Percentiles rank a stretch among this genome's conserved stretches.
phyloP scores from a whole-genome alignment of 2,113 vertebrate species.

The Cinclus cinclus region DNA sequence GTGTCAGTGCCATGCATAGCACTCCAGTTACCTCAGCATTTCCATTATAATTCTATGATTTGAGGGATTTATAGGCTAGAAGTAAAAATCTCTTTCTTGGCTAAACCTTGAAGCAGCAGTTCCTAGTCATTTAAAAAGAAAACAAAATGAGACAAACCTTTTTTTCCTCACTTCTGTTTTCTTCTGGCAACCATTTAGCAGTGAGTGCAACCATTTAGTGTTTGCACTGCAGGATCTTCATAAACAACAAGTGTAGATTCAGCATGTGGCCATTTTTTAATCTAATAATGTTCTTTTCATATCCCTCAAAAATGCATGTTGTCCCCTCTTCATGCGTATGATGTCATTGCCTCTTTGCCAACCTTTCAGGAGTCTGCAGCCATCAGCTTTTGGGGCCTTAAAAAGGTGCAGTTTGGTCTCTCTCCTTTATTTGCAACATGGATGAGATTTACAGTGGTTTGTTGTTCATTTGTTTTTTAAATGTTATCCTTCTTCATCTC shows the following conservation, averaged over 20 bases:
- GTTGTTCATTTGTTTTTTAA: neutral
- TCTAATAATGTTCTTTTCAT: neutral
- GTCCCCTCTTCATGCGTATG: neutral
- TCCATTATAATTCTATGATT: conserved; percentile 54
- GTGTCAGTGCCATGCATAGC: conserved; percentile 33
- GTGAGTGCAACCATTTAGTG: neutral
- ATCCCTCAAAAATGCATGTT: neutral
- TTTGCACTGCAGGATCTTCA: neutral
- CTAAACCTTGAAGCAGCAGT: conserved; percentile 35
- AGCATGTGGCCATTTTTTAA: neutral
- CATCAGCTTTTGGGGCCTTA: neutral
- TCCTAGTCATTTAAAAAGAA: conserved; percentile 44
- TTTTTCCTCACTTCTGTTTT: neutral
- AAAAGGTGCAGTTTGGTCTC: neutral
- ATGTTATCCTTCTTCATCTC: neutral
- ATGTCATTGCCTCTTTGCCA: conserved; percentile 24
- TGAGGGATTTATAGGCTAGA: conserved; percentile 44
- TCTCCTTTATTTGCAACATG: neutral
- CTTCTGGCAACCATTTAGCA: neutral
- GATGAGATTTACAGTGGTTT: neutral
- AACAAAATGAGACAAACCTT: conserved; percentile 38
- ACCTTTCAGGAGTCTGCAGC: neutral
- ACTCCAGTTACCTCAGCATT: conserved; percentile 49
- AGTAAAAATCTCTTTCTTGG: conserved; percentile 51
- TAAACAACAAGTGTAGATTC: neutral